Percentiles rank a stretch among this genome's conserved stretches.
Evolutionary conservation across 1,140 invertebrate genomes (phyloP).

Genomic region (Drosophila tropicalis): DNA sequence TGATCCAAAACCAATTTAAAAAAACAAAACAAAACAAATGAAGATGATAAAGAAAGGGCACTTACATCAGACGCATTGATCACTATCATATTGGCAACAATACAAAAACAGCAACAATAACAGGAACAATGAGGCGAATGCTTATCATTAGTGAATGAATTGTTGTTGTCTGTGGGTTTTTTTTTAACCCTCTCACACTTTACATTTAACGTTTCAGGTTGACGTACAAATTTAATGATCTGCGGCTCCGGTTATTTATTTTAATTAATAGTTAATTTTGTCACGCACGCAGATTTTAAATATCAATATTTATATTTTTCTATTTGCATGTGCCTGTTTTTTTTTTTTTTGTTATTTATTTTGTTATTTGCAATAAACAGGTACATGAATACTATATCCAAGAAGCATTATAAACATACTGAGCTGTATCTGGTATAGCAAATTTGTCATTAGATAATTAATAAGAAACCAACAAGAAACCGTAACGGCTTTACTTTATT

Average conservation of each 20-base stretch:
- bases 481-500: too few species aligned
- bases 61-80: constrained; percentile 74
- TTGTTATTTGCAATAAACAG: too few species aligned
- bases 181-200: constrained; percentile 36
- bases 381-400: too few species aligned
- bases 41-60: constrained; percentile 28
- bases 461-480: too few species aligned
- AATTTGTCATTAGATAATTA: too few species aligned
- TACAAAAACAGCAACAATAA: constrained; percentile 43
- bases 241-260: constrained; percentile 5
- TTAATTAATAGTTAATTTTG: constrained; percentile 36
- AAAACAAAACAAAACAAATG: neutral
- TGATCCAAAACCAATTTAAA: neutral
- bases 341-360: too few species aligned
- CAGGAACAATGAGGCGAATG: constrained; percentile 57
- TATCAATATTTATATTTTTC: constrained; percentile 51
- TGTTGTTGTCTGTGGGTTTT: too few species aligned
- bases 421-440: too few species aligned
- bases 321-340: neutral
- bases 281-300: constrained; percentile 59
- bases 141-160: constrained; percentile 62
- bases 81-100: constrained; percentile 64
- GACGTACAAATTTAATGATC: constrained; percentile 24
- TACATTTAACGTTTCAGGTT: constrained; percentile 41
- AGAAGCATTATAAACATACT: too few species aligned